Base-by-base conservation (phyloP, 2,888 invertebrate genomes). In the Pseudanteris insignis region DNA sequence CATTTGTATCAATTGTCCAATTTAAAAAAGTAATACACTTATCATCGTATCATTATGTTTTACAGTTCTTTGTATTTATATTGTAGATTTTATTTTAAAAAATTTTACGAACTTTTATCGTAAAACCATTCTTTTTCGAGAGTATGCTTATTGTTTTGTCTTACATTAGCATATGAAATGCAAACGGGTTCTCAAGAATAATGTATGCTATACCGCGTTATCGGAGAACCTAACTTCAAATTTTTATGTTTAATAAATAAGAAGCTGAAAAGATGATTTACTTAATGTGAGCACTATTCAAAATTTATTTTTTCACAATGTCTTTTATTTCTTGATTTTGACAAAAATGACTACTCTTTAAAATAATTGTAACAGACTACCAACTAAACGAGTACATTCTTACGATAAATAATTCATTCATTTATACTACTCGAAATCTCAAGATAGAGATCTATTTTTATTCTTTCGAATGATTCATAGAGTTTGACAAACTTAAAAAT, bases 341-440 rank as follows among this genome's bases (percentile, higher is more conserved):
- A n/a, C n/a, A n/a, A n/a, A n/a, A n/a, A 59, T 58, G 15, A 58
- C 44, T 30, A 58, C 34, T 59, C 36, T 28, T 48, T 11, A 53
- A 46, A 40, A 59, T 47, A 18, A 18, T 61, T 58, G 60, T 46
- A 66, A 68, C 65, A 61, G 32, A 63, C 70, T 73, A 74, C 64
- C 60, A 73, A 74, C 71, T 72, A 73, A 74, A 73, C 66, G 66
- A 69, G 70, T 73, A 70, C 65, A 72, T 68, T 67, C 67, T 68
- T 51, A 73, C 67, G 68, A 70, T 70, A 71, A 71, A 69, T 68
- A 70, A 57, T 66, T 37, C 51, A 41, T 54, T 58, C 54, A 40
- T 38, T 36, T 48, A 48, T 25, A 32, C 54, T 51, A 46, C 34
- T 51, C 38, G 48, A 55, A 50, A 54, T 13, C 26, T 58, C 41